Evolutionary conservation across 2,113 vertebrate genomes (phyloP).

Genomic region (Grus americana): DNA sequence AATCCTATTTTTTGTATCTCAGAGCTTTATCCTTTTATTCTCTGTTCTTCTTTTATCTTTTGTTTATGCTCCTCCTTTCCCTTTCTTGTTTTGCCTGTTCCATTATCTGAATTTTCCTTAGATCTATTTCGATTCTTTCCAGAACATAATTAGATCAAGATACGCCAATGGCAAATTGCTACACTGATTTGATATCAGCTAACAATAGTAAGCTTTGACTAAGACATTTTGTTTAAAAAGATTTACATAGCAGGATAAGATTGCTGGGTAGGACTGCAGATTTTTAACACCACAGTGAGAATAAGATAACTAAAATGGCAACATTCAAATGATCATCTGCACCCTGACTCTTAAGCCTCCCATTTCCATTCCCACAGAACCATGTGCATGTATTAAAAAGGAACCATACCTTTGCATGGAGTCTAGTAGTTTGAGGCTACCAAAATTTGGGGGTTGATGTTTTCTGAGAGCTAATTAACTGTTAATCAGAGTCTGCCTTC

Average conservation of each 20-base stretch:
- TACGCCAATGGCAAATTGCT: background rate
- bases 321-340: background rate
- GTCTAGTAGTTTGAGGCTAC: background rate
- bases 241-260: conserved; percentile 64
- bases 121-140: conserved; percentile 58
- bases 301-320: conserved; percentile 42
- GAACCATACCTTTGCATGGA: background rate
- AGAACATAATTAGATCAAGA: conserved; percentile 66
- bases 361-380: background rate
- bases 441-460: background rate
- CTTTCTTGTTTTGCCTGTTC: conserved; percentile 60
- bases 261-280: conserved; percentile 33
- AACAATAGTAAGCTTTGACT: conserved; percentile 56
- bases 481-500: background rate
- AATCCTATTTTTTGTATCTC: conserved; percentile 55
- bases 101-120: conserved; percentile 65
- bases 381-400: background rate
- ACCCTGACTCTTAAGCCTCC: background rate
- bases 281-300: conserved; percentile 47
- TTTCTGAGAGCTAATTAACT: background rate
- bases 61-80: conserved; percentile 62
- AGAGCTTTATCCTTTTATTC: conserved; percentile 25
- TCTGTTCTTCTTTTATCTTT: conserved; percentile 66
- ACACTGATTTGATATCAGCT: conserved; percentile 37
- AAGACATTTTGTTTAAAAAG: conserved; percentile 49